A percentile compares a stretch with the other conserved stretches of the same genome.
Conservation (phyloP, 2,113 vertebrate genomes). For the Oreocharis arfaki region DNA sequence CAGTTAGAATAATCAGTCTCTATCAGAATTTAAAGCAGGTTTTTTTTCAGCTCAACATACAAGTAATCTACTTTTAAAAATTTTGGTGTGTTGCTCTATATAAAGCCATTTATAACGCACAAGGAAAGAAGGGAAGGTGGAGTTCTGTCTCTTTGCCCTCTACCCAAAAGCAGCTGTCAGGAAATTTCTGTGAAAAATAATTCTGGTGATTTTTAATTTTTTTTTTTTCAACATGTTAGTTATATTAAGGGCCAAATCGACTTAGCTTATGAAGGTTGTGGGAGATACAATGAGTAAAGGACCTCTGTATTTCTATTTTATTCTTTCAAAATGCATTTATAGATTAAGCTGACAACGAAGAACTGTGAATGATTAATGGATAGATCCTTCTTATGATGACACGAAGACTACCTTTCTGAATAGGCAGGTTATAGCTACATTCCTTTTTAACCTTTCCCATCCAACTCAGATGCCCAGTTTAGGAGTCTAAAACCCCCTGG, state of each 20-base stretch:
- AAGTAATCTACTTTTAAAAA: not conserved
- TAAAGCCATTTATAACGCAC: not conserved
- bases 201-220: not conserved
- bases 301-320: not conserved
- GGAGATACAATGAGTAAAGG: not conserved
- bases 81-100: not conserved
- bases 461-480: not conserved
- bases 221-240: not conserved
- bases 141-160: not conserved
- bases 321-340: not conserved
- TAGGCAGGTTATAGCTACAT: not conserved
- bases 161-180: not conserved
- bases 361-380: not conserved
- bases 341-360: not conserved
- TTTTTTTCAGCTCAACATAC: not conserved
- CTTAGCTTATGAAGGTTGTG: not conserved
- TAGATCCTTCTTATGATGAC: not conserved
- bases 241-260: not conserved
- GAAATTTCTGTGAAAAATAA: not conserved
- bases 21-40: constrained; percentile 18
- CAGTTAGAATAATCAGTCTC: not conserved
- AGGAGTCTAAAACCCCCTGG: not conserved
- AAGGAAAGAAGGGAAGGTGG: not conserved
- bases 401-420: not conserved
- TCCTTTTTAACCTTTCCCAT: not conserved